Percentiles rank a stretch among this genome's conserved stretches.
These are phyloP conservation scores for Carabus problematicus DNA, from an alignment of 2,888 invertebrate species.

Conservation along the genomic window DNA sequence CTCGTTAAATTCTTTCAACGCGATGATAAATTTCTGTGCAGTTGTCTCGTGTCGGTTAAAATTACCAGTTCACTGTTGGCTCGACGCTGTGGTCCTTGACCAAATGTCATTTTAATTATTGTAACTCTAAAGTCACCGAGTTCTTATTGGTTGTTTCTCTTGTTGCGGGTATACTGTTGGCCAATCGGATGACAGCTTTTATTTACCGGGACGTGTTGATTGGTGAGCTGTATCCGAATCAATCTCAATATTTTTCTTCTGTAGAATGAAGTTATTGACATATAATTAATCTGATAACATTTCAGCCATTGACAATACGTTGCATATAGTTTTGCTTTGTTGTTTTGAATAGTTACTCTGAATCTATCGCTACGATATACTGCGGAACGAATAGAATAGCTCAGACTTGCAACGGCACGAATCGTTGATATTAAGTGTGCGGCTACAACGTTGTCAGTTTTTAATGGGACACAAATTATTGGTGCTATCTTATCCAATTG, in stretches of 20 bases:
- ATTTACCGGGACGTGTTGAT: neutral
- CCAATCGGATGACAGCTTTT: neutral
- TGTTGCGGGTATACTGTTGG: neutral
- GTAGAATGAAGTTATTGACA: no score
- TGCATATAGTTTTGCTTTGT: no score
- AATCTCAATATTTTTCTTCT: neutral
- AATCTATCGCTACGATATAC: no score
- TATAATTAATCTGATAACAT: no score
- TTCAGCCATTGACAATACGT: no score
- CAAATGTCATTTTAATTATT: constrained; percentile 11
- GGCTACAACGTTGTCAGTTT: neutral
- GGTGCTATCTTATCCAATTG: constrained; percentile 34
- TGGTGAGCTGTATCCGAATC: neutral
- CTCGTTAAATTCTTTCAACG: neutral
- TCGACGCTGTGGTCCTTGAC: no score
- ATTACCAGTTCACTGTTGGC: neutral
- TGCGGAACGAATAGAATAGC: no score
- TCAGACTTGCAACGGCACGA: no score
- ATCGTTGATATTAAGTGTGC: no score
- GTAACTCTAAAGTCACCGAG: neutral
- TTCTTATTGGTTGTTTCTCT: neutral
- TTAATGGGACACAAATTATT: constrained; percentile 41
- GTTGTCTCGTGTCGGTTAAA: neutral
- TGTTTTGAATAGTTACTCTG: no score
- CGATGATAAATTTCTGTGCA: constrained; percentile 10